Base-by-base conservation (phyloP, 2,888 invertebrate species). In the Oxystoma pomonae region DNA sequence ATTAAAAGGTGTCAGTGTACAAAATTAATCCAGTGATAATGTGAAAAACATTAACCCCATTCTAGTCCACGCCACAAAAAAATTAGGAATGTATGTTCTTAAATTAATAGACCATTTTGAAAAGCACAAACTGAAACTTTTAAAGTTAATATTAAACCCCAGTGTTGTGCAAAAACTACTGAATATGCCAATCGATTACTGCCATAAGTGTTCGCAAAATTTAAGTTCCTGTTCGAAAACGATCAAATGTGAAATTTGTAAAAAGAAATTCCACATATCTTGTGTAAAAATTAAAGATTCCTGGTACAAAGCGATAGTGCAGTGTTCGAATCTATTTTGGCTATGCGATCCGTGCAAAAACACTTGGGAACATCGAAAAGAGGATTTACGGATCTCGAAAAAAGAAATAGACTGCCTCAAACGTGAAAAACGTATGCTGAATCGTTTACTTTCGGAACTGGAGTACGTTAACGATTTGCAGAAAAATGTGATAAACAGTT, bases 331-430 rank as follows among this genome's bases (percentile, higher is more conserved):
- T 53, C n/a, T 53, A 16, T 53, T 53, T 53, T 53, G 53, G 53
- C n/a, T 53, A 16, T 53, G 53, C n/a, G 53, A 53, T 19, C 17
- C 17, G 53, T 53, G 53, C 53, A 53, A 53, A 53, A 16, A 19
- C n/a, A 19, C n/a, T 19, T 53, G 53, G 53, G 53, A 53, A 53
- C 16, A 53, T 19, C 17, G 53, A 7, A 53, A 53, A 19, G 53
- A 53, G n/a, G 53, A 53, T n/a, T 53, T 53, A 19, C 5, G 19
- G n/a, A 53, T 53, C n/a, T 53, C 53, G 53, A 53, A 53, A 53
- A 53, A 53, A 19, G 53, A 53, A 53, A 53, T 53, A 5, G 53
- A 53, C 7, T 53, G 53, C n/a, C n/a, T 53, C 3, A 19, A 53
- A 19, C 5, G 53, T 5, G 53, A 53, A 16, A 53, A 53, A 53